Conservation (phyloP, 2,888 invertebrate species). For the Temnothorax ravouxi region DNA sequence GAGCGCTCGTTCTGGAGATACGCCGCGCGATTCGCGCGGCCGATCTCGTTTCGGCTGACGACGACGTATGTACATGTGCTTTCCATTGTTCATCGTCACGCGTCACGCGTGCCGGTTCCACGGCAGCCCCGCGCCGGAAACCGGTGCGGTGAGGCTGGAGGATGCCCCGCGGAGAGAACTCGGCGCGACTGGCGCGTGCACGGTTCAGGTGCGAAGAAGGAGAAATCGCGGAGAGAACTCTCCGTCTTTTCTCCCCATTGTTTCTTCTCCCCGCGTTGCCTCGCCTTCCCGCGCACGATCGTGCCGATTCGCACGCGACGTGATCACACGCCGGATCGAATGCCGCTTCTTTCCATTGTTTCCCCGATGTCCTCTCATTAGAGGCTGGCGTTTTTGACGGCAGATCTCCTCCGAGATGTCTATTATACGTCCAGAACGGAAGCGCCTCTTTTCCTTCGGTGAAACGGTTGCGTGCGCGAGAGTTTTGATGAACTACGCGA, state of each 20-base stretch:
- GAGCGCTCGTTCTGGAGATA: constrained; percentile 35
- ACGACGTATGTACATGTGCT: constrained; percentile 54
- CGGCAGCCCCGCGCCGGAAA: constrained; percentile 61
- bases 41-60: constrained; percentile 57
- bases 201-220: constrained; percentile 59
- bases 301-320: constrained; percentile 51
- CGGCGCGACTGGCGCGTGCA: constrained; percentile 46
- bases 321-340: constrained; percentile 39
- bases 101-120: constrained; percentile 64
- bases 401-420: constrained; percentile 1
- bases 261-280: constrained; percentile 1
- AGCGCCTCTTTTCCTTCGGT: constrained; percentile 3
- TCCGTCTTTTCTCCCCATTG: constrained; percentile 9
- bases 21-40: constrained; percentile 48
- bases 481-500: not conserved
- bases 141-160: constrained; percentile 4
- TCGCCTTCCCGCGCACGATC: not conserved
- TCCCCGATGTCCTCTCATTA: not conserved
- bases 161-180: constrained; percentile 35
- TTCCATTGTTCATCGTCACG: constrained; percentile 71
- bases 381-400: not conserved
- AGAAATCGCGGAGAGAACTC: constrained; percentile 60
- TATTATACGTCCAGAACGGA: constrained; percentile 23
- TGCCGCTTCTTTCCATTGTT: constrained; percentile 19
- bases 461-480: not conserved